Percentiles rank a stretch among this genome's conserved stretches.
These are phyloP conservation scores for Scartelaos histophorus DNA, from an alignment of 2,113 vertebrate species.

Conservation along the genomic window DNA sequence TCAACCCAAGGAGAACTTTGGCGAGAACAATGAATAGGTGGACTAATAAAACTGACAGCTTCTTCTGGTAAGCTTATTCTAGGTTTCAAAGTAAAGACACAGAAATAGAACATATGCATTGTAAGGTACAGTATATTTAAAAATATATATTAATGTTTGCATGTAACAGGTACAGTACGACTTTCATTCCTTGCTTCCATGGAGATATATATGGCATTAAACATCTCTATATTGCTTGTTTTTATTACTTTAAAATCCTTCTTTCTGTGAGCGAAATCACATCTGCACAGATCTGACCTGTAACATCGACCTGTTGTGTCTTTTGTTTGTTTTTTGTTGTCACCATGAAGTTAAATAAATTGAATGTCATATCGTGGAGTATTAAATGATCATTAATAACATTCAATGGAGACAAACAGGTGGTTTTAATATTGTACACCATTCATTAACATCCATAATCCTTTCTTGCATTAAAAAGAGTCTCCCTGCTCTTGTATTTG, in stretches of 20 bases:
- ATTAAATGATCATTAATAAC: too few species aligned
- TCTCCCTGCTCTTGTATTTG: neutral
- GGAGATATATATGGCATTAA: neutral
- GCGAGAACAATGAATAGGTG: neutral
- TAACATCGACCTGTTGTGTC: too few species aligned
- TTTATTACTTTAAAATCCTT: too few species aligned
- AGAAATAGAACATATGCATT: neutral
- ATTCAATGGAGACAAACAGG: too few species aligned
- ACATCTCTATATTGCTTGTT: too few species aligned
- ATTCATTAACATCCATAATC: neutral
- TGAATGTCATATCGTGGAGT: too few species aligned
- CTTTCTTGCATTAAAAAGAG: neutral
- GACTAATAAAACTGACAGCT: constrained; percentile 5
- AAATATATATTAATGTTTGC: neutral
- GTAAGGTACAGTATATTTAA: neutral
- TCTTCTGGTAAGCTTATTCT: neutral
- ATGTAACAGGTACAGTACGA: neutral
- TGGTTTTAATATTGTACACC: too few species aligned
- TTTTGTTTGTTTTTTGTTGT: too few species aligned
- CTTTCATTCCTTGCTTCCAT: neutral
- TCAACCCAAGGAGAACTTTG: neutral
- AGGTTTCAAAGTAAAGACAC: neutral
- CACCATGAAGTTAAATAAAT: too few species aligned
- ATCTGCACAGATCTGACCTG: too few species aligned
- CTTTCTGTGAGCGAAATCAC: too few species aligned